A percentile compares a stretch with the other conserved stretches of the same genome.
Conservation (phyloP, 1,140 invertebrate species). For the Streblospio benedicti region DNA sequence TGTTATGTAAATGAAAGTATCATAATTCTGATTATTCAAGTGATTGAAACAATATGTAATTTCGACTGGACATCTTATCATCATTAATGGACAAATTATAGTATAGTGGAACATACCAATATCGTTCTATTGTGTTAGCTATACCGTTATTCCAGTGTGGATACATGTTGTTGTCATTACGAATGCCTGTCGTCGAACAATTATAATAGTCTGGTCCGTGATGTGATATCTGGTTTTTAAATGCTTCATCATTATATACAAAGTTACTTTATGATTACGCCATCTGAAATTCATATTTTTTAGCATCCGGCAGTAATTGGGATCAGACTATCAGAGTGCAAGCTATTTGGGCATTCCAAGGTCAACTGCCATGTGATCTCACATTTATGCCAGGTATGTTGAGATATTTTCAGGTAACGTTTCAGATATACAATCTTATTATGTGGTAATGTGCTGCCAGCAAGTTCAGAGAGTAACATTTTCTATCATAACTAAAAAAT, state of each 20-base stretch:
- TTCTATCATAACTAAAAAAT: too few relatives aligned
- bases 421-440: background rate
- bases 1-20: too few relatives aligned
- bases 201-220: background rate
- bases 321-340: background rate
- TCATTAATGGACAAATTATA: too few relatives aligned
- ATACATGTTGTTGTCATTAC: background rate
- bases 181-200: background rate
- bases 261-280: background rate
- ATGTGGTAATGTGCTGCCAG: too few relatives aligned
- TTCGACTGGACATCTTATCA: too few relatives aligned
- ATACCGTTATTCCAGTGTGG: background rate
- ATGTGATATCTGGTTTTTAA: background rate
- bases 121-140: too few relatives aligned
- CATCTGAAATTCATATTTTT: too few relatives aligned
- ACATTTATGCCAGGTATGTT: conserved; percentile 25
- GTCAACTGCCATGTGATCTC: conserved; percentile 26
- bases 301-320: background rate
- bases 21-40: too few relatives aligned
- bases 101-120: too few relatives aligned
- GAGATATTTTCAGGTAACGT: background rate
- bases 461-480: too few relatives aligned
- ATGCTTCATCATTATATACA: background rate
- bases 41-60: too few relatives aligned
- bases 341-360: conserved; percentile 2